These are phyloP conservation scores for Mellilla xanthometata DNA, from an alignment of 2,888 invertebrate genomes.

Conservation along the genomic window DNA sequence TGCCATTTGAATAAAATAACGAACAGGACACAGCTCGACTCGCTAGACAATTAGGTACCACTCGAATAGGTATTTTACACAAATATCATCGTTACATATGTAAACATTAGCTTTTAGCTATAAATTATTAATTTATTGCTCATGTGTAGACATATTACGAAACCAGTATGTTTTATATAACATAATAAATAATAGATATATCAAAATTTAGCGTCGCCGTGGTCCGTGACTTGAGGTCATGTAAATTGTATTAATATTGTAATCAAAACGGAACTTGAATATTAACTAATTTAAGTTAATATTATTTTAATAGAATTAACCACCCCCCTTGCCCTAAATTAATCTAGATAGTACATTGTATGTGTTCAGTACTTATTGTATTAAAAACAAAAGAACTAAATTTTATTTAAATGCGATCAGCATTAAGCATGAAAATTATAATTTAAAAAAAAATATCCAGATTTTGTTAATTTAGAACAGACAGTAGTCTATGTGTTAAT, in stretches of 20 bases:
- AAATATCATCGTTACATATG: conserved; percentile 32
- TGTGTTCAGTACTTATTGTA: too few relatives aligned
- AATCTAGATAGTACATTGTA: too few relatives aligned
- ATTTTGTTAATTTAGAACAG: too few relatives aligned
- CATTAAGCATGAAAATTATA: too few relatives aligned
- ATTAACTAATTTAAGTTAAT: too few relatives aligned
- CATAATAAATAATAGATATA: conserved; percentile 18
- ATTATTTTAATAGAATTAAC: too few relatives aligned
- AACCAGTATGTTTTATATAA: conserved; percentile 36
- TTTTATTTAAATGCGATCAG: too few relatives aligned
- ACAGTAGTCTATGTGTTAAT: too few relatives aligned
- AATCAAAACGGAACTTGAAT: conserved; percentile 42
- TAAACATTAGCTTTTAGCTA: conserved; percentile 34
- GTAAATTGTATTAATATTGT: conserved; percentile 37
- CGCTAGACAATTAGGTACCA: conserved; percentile 26
- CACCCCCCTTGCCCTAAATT: too few relatives aligned
- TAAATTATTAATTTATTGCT: conserved; percentile 39
- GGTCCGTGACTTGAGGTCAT: conserved; percentile 41
- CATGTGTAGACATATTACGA: conserved; percentile 29
- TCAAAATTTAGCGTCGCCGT: conserved; percentile 25
- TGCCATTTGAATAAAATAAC: conserved; percentile 14
- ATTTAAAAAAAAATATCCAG: too few relatives aligned
- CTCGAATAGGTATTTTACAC: conserved; percentile 21
- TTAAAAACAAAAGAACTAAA: too few relatives aligned
- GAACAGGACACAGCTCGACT: conserved; percentile 25